These are phyloP conservation scores for Cryptocephalus primarius DNA, from an alignment of 2,888 invertebrate species.

Conservation along the genomic window DNA sequence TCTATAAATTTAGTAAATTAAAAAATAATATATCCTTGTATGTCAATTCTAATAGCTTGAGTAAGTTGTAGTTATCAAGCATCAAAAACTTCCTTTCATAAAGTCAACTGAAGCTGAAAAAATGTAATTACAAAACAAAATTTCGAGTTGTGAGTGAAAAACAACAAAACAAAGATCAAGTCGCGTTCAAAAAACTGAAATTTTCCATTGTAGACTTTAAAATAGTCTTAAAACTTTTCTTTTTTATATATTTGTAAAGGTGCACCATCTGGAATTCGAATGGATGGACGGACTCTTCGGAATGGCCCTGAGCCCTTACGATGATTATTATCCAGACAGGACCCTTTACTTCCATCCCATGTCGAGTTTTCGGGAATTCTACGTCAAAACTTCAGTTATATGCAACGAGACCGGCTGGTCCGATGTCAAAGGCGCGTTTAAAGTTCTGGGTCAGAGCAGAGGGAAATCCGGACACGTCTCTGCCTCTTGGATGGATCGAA, in stretches of 20 bases:
- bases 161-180: too few relatives aligned
- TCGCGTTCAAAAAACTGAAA: too few relatives aligned
- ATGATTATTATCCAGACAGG: slow-evolving; percentile 42
- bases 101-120: too few relatives aligned
- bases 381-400: slow-evolving; percentile 55
- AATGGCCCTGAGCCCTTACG: slow-evolving; percentile 50
- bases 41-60: too few relatives aligned
- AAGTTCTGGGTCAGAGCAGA: slow-evolving; percentile 38
- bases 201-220: too few relatives aligned
- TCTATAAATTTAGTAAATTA: too few relatives aligned
- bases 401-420: slow-evolving; percentile 46
- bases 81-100: too few relatives aligned
- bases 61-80: too few relatives aligned
- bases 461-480: slow-evolving; percentile 58
- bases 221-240: too few relatives aligned
- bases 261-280: slow-evolving; percentile 66
- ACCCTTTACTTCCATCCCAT: slow-evolving; percentile 69
- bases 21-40: too few relatives aligned
- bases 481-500: slow-evolving; percentile 58
- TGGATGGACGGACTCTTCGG: slow-evolving; percentile 78
- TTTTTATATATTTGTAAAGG: slow-evolving; percentile 13
- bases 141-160: too few relatives aligned
- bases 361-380: slow-evolving; percentile 72
- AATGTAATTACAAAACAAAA: too few relatives aligned
- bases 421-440: slow-evolving; percentile 27